Conservation (phyloP, 2,797 vertebrate species). For the Urocyon cinereoargenteus region DNA sequence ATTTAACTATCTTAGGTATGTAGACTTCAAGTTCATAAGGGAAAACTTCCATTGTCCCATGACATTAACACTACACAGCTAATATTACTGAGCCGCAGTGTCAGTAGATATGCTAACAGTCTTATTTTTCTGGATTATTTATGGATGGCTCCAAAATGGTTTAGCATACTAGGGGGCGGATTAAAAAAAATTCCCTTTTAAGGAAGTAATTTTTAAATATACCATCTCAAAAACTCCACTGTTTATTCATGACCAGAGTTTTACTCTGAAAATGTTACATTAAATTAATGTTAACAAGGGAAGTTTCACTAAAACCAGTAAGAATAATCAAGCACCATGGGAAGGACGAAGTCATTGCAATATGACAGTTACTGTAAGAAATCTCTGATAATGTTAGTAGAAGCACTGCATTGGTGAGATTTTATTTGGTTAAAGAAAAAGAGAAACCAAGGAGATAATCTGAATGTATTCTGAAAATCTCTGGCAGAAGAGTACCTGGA, state of each 20-base stretch:
- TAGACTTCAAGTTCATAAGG: not conserved
- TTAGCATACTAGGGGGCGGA: not conserved
- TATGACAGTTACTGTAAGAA: not conserved
- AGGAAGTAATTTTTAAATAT: not conserved
- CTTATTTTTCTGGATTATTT: constrained; percentile 27
- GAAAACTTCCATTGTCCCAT: not conserved
- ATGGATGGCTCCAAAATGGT: not conserved
- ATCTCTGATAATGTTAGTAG: not conserved
- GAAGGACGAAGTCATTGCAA: not conserved
- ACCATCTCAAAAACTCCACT: not conserved
- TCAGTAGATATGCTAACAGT: not conserved
- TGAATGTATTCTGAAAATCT: not conserved
- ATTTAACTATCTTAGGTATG: not conserved
- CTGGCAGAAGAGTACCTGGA: not conserved
- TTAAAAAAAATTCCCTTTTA: not conserved
- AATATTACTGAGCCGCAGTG: not conserved
- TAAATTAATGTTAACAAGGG: constrained; percentile 29
- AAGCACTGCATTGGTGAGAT: not conserved
- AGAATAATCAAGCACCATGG: not conserved
- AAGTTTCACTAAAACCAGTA: constrained; percentile 16
- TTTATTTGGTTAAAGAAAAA: constrained; percentile 5
- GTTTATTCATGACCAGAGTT: constrained; percentile 8
- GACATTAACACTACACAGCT: not conserved
- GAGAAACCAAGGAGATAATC: not conserved
- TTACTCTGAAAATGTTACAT: constrained; percentile 29